Evolutionary conservation across 2,113 vertebrate genomes (phyloP), one percentile per base, ranked within the genome.

Genomic region (Baryphthengus martii): DNA sequence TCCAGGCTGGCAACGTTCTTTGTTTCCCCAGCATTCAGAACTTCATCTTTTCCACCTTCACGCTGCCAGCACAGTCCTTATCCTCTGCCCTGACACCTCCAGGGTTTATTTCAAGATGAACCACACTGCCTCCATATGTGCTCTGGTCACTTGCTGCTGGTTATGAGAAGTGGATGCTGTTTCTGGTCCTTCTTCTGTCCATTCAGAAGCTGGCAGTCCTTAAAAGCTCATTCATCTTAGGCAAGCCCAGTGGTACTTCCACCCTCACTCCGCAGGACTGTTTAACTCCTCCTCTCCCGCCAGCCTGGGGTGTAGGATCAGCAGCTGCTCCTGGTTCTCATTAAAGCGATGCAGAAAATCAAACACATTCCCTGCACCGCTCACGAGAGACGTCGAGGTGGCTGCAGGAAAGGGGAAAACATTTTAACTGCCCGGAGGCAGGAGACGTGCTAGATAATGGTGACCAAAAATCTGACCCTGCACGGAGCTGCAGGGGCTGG

Each of bases 21-120:
- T 67, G 58, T 71, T 83, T 77, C 80, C 61, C 56, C 83, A 74
- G 76, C 92, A 90, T 74, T 35, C 94, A 75, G 39, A 65, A 67
- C 47, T 78, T 95, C 91, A 92, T 96, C 89, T 96, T 96, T 95
- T 95, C 94, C 96, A 95, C 93, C 92, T 90, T 42, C 72, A 3
- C 0, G 3, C 86, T 92, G 95, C 95, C 95, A 96, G 92, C 88
- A 80, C 79, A 33, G 47, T 67, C 92, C 86, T 86, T 25, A 18
- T 86, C 55, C 75, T 0, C 83, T 89, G 88, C 63, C 75, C 90
- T 39, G 86, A 94, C 94, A 96, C 96, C 89, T 93, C 85, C 55
- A 14, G 94, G 40, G 40, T 88, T 95, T 90, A 61, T 94, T 93
- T 96, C 58, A 50, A 79, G 92, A 88, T 73, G 92, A 49, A 17